phyloP scores from a whole-genome alignment of 1,140 invertebrate genomes.

The Sitodiplosis mosellana region DNA sequence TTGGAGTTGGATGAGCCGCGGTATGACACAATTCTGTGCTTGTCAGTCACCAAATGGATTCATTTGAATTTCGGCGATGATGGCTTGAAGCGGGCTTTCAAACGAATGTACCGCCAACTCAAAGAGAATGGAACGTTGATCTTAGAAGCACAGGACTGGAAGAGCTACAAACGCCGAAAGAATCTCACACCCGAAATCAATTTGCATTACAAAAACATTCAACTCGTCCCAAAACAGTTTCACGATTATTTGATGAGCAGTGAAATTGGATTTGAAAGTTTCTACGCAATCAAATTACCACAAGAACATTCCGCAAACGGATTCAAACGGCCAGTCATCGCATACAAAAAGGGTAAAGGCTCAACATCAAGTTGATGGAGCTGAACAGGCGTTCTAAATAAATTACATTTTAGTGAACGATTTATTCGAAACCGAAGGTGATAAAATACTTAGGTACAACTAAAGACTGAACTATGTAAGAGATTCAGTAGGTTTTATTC shows the following conservation, averaged over 20 bases:
- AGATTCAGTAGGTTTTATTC: too few relatives aligned
- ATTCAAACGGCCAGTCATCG: constrained; percentile 70
- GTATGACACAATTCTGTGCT: constrained; percentile 84
- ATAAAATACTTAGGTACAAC: too few relatives aligned
- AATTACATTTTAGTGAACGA: too few relatives aligned
- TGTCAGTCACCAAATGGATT: constrained; percentile 96
- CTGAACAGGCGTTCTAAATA: too few relatives aligned
- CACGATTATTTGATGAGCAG: constrained; percentile 66
- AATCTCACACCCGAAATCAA: constrained; percentile 57
- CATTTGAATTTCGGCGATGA: constrained; percentile 93
- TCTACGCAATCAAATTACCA: constrained; percentile 63
- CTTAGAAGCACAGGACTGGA: constrained; percentile 84
- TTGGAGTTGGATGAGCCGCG: constrained; percentile 64
- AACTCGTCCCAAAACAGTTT: constrained; percentile 74
- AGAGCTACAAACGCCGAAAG: constrained; percentile 73
- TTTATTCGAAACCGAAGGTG: too few relatives aligned
- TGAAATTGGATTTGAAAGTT: constrained; percentile 75
- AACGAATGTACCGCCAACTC: constrained; percentile 74
- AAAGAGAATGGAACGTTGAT: constrained; percentile 76
- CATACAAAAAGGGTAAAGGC: constrained; percentile 26
- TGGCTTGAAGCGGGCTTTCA: constrained; percentile 84
- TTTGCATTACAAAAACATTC: constrained; percentile 64
- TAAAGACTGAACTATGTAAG: too few relatives aligned
- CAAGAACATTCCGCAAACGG: constrained; percentile 60
- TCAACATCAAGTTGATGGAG: too few relatives aligned